phyloP scores from a whole-genome alignment of 2,888 invertebrate genomes.

The Tenthredo scrophulariae region DNA sequence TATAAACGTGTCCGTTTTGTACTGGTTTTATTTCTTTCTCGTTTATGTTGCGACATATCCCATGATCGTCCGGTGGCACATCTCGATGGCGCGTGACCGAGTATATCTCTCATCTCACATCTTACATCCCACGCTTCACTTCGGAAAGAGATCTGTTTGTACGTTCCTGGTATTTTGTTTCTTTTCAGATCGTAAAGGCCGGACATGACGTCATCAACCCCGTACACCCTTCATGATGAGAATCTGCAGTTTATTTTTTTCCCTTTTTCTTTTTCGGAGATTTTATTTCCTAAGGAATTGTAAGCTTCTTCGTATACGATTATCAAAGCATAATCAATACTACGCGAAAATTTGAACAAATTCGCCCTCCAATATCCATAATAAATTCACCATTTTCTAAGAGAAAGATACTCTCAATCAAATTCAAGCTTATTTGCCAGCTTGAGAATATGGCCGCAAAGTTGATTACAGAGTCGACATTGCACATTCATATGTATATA shows the following conservation, averaged over 20 bases:
- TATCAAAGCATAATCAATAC: neutral
- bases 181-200: constrained; percentile 24
- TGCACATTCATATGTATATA: neutral
- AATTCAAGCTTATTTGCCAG: neutral
- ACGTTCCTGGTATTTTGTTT: neutral
- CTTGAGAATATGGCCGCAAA: constrained; percentile 8
- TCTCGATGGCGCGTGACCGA: constrained; percentile 45
- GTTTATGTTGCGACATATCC: constrained; percentile 46
- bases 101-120: constrained; percentile 28
- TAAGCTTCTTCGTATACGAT: neutral
- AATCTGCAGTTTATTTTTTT: neutral
- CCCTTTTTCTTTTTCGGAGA: neutral
- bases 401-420: neutral
- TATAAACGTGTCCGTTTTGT: constrained; percentile 17
- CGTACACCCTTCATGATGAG: neutral
- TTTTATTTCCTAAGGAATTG: neutral
- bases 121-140: neutral
- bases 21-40: constrained; percentile 50
- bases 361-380: neutral
- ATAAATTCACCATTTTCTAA: constrained; percentile 8
- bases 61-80: constrained; percentile 36
- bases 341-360: neutral
- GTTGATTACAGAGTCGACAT: neutral
- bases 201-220: constrained; percentile 43
- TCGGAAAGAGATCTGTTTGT: neutral